A percentile compares a stretch with the other conserved stretches of the same genome.
Evolutionary conservation across 2,113 vertebrate genomes (phyloP).

Genomic region (Semicossyphus pulcher): DNA sequence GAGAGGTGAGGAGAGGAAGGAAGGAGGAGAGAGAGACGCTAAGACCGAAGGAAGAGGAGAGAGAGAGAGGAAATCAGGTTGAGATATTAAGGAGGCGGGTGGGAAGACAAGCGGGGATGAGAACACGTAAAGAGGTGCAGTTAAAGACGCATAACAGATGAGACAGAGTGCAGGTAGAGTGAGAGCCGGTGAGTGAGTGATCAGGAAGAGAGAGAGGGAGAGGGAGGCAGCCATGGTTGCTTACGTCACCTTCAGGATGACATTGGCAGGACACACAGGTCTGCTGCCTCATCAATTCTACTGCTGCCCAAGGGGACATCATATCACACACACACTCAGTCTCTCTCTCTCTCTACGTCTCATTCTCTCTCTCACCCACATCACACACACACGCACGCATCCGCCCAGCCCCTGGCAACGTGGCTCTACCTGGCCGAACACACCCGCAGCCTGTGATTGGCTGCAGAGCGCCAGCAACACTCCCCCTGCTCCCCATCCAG

Average conservation of each 20-base stretch:
- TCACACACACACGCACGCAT: not conserved
- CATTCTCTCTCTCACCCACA: slow-evolving; percentile 9
- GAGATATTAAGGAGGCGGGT: slow-evolving; percentile 27
- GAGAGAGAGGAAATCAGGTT: slow-evolving; percentile 21
- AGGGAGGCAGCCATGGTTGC: slow-evolving; percentile 62
- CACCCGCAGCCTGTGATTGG: slow-evolving; percentile 73
- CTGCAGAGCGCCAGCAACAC: slow-evolving; percentile 61
- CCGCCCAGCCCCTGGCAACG: slow-evolving; percentile 49
- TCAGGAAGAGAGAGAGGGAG: slow-evolving; percentile 34
- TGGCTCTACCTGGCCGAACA: slow-evolving; percentile 80
- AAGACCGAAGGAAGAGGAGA: slow-evolving; percentile 22
- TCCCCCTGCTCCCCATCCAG: slow-evolving; percentile 69
- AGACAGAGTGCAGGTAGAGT: slow-evolving; percentile 40
- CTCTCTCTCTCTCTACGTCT: slow-evolving; percentile 4
- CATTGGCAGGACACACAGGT: slow-evolving; percentile 81
- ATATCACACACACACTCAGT: slow-evolving; percentile 46
- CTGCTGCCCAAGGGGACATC: slow-evolving; percentile 74
- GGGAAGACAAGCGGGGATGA: slow-evolving; percentile 8
- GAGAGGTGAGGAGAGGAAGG: slow-evolving; percentile 14
- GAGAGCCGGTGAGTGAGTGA: slow-evolving; percentile 54
- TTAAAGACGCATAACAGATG: slow-evolving; percentile 25
- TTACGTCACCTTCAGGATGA: slow-evolving; percentile 83
- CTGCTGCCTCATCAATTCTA: slow-evolving; percentile 85
- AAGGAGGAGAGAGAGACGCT: slow-evolving; percentile 16
- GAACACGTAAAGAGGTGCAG: slow-evolving; percentile 34